These are phyloP conservation scores for Triplophysa rosa DNA, from an alignment of 2,113 vertebrate species.

Conservation along the genomic window DNA sequence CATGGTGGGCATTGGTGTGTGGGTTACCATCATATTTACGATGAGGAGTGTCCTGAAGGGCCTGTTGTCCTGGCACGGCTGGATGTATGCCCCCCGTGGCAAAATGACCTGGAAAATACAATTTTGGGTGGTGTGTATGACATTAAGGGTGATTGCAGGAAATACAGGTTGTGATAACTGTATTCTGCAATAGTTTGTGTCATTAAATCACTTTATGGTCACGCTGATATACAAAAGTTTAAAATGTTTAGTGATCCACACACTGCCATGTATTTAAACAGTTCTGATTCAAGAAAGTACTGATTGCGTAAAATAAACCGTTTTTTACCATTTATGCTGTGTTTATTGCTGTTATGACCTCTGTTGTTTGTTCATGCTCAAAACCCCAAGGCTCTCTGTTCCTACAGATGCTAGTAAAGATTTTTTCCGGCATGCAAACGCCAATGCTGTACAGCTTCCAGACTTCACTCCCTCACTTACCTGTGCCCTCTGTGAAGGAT, in stretches of 20 bases:
- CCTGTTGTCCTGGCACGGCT: constrained; percentile 85
- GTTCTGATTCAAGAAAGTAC: too few species aligned
- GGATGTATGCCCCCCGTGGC: constrained; percentile 78
- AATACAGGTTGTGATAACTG: background rate
- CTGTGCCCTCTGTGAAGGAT: constrained; percentile 79
- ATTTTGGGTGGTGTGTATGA: constrained; percentile 80
- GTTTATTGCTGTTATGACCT: background rate
- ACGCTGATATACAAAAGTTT: too few species aligned
- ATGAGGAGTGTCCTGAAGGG: constrained; percentile 83
- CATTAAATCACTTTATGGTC: too few species aligned
- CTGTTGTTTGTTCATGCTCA: background rate
- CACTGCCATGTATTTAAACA: too few species aligned
- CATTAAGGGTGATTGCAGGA: background rate
- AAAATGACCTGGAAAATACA: constrained; percentile 68
- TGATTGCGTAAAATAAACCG: too few species aligned
- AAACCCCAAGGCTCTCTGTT: background rate
- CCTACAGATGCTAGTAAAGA: constrained; percentile 75
- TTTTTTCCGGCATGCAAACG: constrained; percentile 80
- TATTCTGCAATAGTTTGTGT: too few species aligned
- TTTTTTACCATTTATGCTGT: too few species aligned
- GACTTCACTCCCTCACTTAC: constrained; percentile 79
- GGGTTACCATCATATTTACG: constrained; percentile 80
- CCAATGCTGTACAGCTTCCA: constrained; percentile 87
- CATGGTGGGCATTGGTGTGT: constrained; percentile 83
- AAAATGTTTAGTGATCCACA: too few species aligned